Conservation (phyloP, 2,888 invertebrate genomes). For the Euzetes globulus region DNA sequence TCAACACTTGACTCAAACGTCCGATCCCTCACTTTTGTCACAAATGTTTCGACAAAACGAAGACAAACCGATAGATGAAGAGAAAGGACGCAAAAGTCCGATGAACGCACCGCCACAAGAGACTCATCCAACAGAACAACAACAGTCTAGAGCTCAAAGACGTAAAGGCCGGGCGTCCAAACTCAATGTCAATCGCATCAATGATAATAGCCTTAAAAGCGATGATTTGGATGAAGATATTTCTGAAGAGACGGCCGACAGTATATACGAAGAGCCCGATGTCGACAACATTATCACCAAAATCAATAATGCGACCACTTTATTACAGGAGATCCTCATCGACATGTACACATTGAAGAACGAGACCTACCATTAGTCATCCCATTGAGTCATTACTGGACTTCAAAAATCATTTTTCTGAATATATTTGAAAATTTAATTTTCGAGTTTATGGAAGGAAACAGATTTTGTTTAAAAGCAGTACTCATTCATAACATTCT, state of each 20-base stretch:
- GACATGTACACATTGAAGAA: slow-evolving; percentile 31
- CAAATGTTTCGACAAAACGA: not conserved
- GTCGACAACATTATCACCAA: slow-evolving; percentile 30
- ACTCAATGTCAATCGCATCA: slow-evolving; percentile 1
- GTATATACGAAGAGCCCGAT: not conserved
- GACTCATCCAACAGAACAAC: not conserved
- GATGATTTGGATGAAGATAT: not conserved
- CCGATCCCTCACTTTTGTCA: not conserved
- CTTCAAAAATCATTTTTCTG: no score
- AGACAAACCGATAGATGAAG: not conserved
- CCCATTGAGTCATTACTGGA: no score
- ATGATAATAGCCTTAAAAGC: not conserved
- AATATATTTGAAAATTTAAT: no score
- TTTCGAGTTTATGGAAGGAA: no score
- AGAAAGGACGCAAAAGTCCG: not conserved
- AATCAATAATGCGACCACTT: slow-evolving; percentile 23
- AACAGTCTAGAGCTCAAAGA: slow-evolving; percentile 20
- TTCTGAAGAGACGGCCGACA: not conserved
- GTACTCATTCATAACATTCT: no score
- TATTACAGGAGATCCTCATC: slow-evolving; percentile 31
- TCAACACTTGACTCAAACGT: not conserved
- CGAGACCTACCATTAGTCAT: slow-evolving; percentile 14
- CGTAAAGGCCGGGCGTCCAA: slow-evolving; percentile 18
- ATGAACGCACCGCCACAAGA: not conserved
- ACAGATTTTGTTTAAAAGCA: no score